Evolutionary conservation across 2,797 vertebrate species (phyloP).

Genomic region (Aphelocoma californica): DNA sequence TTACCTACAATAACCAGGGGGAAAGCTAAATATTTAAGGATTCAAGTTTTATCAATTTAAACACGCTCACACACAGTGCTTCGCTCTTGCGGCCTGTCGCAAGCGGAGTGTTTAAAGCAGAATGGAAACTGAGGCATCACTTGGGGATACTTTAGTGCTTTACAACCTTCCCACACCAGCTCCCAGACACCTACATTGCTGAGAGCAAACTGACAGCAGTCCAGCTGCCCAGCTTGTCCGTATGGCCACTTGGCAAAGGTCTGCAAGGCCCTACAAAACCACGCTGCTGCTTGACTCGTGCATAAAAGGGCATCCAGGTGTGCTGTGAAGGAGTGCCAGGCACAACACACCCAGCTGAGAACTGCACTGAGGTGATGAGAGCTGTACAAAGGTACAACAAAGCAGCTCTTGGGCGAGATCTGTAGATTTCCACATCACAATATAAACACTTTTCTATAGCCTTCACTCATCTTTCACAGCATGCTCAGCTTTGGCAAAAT

Average conservation of each 20-base stretch:
- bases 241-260: neutral
- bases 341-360: conserved; percentile 29
- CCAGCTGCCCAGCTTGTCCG: conserved; percentile 13
- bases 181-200: neutral
- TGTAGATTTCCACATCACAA: conserved; percentile 24
- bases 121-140: neutral
- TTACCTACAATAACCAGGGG: neutral
- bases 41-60: neutral
- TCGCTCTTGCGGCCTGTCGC: fast-evolving
- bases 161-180: neutral
- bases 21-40: neutral
- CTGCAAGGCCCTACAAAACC: neutral
- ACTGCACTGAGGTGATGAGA: neutral
- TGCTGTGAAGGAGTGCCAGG: conserved; percentile 24
- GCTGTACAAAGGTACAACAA: conserved; percentile 1
- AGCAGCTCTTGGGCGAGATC: neutral
- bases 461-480: neutral
- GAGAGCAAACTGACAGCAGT: conserved; percentile 19
- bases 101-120: neutral
- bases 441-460: neutral
- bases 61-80: neutral
- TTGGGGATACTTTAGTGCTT: fast-evolving
- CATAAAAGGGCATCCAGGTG: conserved; percentile 12
- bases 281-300: neutral
- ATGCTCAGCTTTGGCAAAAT: neutral